Percentiles rank a stretch among this genome's conserved stretches.
These are phyloP conservation scores for Hylaea fasciaria DNA, from an alignment of 2,888 invertebrate species.

Conservation along the genomic window DNA sequence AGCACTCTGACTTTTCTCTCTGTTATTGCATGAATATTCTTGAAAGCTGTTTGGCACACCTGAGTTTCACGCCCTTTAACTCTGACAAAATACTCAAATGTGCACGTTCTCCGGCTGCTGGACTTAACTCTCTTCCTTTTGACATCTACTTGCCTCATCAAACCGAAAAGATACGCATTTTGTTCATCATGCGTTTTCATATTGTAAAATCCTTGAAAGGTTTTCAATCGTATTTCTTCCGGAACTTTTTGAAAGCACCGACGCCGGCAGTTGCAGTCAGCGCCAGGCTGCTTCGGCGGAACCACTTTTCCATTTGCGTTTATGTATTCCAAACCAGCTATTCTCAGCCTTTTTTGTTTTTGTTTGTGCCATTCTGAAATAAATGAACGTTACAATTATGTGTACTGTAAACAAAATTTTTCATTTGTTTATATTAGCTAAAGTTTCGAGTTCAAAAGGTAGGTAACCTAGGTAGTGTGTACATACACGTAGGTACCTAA, in stretches of 20 bases:
- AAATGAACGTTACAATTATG: slow-evolving; percentile 8
- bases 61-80: slow-evolving; percentile 84
- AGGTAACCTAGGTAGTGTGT: too few species aligned
- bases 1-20: slow-evolving; percentile 84
- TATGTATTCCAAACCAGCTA: slow-evolving; percentile 83
- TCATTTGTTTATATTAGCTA: too few species aligned
- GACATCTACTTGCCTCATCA: slow-evolving; percentile 84
- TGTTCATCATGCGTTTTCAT: slow-evolving; percentile 86
- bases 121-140: slow-evolving; percentile 83
- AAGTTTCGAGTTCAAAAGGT: too few species aligned
- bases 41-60: slow-evolving; percentile 85
- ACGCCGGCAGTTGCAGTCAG: slow-evolving; percentile 82
- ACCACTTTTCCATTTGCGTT: slow-evolving; percentile 85
- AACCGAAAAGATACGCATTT: slow-evolving; percentile 84
- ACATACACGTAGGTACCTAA: too few species aligned
- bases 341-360: slow-evolving; percentile 83
- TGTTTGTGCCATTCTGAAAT: slow-evolving; percentile 85
- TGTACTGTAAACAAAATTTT: too few species aligned
- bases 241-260: slow-evolving; percentile 82
- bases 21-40: slow-evolving; percentile 85
- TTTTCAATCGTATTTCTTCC: slow-evolving; percentile 77
- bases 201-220: slow-evolving; percentile 84
- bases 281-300: slow-evolving; percentile 81
- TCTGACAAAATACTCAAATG: slow-evolving; percentile 84
- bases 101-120: slow-evolving; percentile 82